Percentiles rank a stretch among this genome's conserved stretches.
Conservation (phyloP, 2,113 vertebrate species). For the Syngnathoides biaculeatus region DNA sequence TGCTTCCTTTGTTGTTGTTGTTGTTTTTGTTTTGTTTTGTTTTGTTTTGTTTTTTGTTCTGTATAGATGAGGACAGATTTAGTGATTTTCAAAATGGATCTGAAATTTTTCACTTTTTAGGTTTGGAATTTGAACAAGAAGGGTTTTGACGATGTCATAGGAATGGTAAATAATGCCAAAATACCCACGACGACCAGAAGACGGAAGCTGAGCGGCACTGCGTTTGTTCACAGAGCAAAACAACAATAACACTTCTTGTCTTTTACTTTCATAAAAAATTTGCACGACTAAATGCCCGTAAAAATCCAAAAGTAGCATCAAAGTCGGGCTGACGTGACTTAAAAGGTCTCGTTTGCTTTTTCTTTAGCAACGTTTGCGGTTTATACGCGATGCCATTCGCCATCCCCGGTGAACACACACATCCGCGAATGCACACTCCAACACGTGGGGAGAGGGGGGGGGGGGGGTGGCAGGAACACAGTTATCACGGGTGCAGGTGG, state of each 20-base stretch:
- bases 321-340: not conserved
- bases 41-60: too few relatives aligned
- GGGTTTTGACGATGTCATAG: not conserved
- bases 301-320: not conserved
- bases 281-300: too few relatives aligned
- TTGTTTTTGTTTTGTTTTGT: not conserved
- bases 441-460: not conserved
- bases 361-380: not conserved
- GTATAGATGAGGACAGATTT: not conserved
- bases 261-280: too few relatives aligned
- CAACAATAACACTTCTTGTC: not conserved
- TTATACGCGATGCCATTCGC: slow-evolving; percentile 37
- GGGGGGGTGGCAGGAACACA: slow-evolving; percentile 35
- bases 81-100: not conserved
- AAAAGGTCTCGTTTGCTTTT: not conserved
- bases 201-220: not conserved
- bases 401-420: slow-evolving; percentile 18
- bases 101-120: too few relatives aligned
- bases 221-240: not conserved
- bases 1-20: too few relatives aligned
- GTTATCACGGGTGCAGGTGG: slow-evolving; percentile 46
- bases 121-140: too few relatives aligned
- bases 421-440: slow-evolving; percentile 15
- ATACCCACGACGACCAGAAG: not conserved
- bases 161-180: not conserved